A percentile compares a stretch with the other conserved stretches of the same genome.
These are phyloP conservation scores for Drosophila conformis DNA, from an alignment of 2,888 invertebrate genomes.

Conservation along the genomic window DNA sequence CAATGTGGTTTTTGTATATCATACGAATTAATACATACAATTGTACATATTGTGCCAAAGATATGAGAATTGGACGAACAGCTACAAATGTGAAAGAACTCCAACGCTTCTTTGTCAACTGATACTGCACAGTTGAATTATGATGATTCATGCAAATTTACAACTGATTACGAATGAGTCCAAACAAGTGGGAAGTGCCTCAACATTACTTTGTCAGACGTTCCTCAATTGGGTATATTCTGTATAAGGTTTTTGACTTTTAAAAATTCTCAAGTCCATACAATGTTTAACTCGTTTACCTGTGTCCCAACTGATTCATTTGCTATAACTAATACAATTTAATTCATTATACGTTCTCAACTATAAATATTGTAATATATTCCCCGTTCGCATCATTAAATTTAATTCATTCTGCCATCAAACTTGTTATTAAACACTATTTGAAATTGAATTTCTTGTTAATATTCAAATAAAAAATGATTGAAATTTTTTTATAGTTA, in stretches of 20 bases:
- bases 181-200: conserved; percentile 13
- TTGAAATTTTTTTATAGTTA: conserved; percentile 13
- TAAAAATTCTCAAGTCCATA: not conserved
- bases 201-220: not conserved
- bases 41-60: conserved; percentile 4
- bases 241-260: not conserved
- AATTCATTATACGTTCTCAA: not conserved
- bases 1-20: conserved; percentile 1
- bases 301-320: not conserved
- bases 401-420: not conserved
- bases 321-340: not conserved
- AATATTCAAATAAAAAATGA: not conserved
- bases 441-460: not conserved
- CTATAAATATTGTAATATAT: not conserved
- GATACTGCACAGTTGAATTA: conserved; percentile 6
- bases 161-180: conserved; percentile 27
- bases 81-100: conserved; percentile 1
- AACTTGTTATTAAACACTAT: not conserved
- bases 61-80: not conserved
- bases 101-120: conserved; percentile 27
- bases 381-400: not conserved
- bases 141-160: conserved; percentile 43
- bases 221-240: not conserved
- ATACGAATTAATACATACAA: conserved; percentile 9
- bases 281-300: not conserved